Base-by-base conservation (phyloP, 2,113 vertebrate genomes). In the Quiscalus mexicanus region DNA sequence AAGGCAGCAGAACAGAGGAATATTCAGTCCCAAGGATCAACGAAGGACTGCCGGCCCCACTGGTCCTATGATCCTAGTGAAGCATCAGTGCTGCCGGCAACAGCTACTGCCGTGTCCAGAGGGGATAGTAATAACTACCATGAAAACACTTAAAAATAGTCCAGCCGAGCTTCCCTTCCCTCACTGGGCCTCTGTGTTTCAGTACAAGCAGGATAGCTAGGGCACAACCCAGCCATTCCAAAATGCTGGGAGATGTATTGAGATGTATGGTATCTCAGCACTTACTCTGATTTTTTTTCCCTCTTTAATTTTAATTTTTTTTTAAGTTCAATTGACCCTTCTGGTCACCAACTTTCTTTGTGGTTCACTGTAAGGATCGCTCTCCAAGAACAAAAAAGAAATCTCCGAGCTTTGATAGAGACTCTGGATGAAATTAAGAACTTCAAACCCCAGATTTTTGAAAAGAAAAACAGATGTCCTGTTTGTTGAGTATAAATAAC, bases 391-490 rank as follows among this genome's bases (percentile, higher is more conserved):
- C 97, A 97, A 97, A 95, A 97, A 97, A 95, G 96, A 95, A 96
- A 96, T 97, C 97, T 96, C 84, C 12, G 65, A 81, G 97, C 97
- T 98, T 98, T 97, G 97, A 97, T 97, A 98, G 96, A 94, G 95
- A 98, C 97, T 98, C 98, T 98, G 98, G 98, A 98, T 98, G 97
- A 98, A 98, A 98, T 98, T 98, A 98, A 98, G 97, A 97, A 98
- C 98, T 98, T 98, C 98, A 98, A 98, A 98, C 97, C 80, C 96
- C 97, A 97, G 97, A 97, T 97, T 96, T 97, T 87, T 93, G 96
- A 98, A 98, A 98, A 98, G 98, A 97, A 98, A 98, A 98, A 98
- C 98, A 98, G 98, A 98, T 98, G 98, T 98, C 98, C 97, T 96
- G 97, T 97, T 97, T 97, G 96, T 97, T 97, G 96, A 96, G 95